phyloP scores from a whole-genome alignment of 92 coral and sea anemone genomes.

The Parazoanthus darwini region DNA sequence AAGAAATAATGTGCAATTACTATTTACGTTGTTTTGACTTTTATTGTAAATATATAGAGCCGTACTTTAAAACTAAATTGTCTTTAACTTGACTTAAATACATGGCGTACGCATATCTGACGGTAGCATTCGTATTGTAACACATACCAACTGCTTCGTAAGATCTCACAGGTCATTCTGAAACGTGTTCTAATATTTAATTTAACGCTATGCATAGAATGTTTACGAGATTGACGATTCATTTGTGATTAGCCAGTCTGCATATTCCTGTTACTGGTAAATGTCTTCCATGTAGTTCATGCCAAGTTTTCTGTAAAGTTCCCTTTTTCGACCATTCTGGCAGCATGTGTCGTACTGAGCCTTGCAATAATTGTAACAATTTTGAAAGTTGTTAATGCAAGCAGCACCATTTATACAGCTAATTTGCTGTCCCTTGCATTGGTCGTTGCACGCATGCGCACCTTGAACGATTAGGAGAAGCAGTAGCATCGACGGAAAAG shows the following conservation, averaged over 20 bases:
- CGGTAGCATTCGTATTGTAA: no score
- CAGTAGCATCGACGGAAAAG: neutral
- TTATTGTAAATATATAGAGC: no score
- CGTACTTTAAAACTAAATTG: no score
- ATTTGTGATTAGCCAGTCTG: neutral
- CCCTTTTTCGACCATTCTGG: neutral
- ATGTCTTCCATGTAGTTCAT: neutral
- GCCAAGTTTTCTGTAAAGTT: neutral
- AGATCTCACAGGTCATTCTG: neutral
- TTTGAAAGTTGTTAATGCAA: neutral
- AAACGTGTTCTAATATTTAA: no score
- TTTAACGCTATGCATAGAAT: neutral
- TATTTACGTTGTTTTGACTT: accelerated
- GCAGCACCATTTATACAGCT: neutral
- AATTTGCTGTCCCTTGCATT: neutral
- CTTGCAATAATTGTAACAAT: neutral
- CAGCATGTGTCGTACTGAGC: neutral
- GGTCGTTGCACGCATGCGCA: neutral
- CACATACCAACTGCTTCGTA: no score
- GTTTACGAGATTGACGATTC: neutral
- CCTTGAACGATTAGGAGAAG: neutral
- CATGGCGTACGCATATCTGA: no score
- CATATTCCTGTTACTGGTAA: neutral
- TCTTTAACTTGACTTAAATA: no score
- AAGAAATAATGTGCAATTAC: no score